Conservation (phyloP, 2,113 vertebrate species). For the Anarrhichthys ocellatus region DNA sequence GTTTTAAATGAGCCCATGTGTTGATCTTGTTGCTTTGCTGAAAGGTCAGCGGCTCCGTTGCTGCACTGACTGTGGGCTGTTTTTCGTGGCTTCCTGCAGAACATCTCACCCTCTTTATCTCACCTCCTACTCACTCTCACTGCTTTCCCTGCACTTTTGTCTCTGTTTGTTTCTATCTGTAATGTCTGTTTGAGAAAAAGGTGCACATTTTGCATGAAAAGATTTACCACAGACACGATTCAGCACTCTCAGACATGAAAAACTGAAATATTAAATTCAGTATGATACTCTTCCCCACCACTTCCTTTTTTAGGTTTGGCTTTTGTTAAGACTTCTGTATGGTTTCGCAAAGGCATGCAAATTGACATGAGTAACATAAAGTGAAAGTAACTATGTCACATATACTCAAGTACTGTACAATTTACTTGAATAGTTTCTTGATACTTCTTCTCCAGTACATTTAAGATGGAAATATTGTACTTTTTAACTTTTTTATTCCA, state of each 20-base stretch:
- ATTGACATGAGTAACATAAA: background rate
- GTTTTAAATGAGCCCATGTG: conserved; percentile 22
- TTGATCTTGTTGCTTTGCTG: conserved; percentile 17
- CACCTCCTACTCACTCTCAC: conserved; percentile 20
- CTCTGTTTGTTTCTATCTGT: background rate
- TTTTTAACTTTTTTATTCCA: background rate
- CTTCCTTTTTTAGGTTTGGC: conserved; percentile 16
- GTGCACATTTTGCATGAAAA: conserved; percentile 14
- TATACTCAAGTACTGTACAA: background rate
- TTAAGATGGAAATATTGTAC: background rate
- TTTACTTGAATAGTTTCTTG: background rate
- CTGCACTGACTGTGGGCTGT: background rate
- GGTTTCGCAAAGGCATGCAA: background rate
- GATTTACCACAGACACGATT: background rate
- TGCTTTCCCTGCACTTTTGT: background rate
- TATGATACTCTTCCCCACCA: background rate
- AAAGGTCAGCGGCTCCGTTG: conserved; percentile 27
- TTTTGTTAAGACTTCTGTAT: background rate
- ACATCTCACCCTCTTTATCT: conserved; percentile 45
- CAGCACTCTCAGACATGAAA: background rate
- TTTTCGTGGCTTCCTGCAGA: conserved; percentile 53
- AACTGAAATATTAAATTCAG: background rate
- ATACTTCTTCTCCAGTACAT: background rate
- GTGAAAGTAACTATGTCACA: background rate
- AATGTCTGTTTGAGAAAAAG: background rate